Percentiles rank a stretch among this genome's conserved stretches.
phyloP scores from a whole-genome alignment of 2,888 invertebrate species.

The Meliscaeva auricollis region DNA sequence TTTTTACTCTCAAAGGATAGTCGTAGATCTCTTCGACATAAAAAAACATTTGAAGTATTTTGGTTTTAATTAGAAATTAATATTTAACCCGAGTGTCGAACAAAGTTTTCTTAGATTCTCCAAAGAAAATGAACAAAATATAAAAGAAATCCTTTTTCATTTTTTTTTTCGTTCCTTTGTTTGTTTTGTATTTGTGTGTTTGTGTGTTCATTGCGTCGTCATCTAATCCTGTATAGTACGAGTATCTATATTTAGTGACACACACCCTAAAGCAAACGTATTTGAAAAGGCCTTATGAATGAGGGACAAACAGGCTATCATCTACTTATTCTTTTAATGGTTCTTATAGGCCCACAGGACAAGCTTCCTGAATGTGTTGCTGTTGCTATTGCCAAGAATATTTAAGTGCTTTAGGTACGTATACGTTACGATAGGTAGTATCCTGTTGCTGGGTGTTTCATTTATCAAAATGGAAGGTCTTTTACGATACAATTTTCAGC shows the following conservation, averaged over 20 bases:
- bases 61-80: conserved; percentile 70
- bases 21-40: background rate
- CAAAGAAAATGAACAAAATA: background rate
- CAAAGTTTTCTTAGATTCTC: conserved; percentile 4
- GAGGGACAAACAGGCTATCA: conserved; percentile 47
- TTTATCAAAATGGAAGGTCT: conserved; percentile 41
- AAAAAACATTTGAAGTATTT: conserved; percentile 4
- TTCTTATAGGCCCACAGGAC: conserved; percentile 43
- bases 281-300: conserved; percentile 57
- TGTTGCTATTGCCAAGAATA: conserved; percentile 45
- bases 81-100: conserved; percentile 46
- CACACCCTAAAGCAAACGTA: conserved; percentile 47
- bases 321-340: conserved; percentile 55
- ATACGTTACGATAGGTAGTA: background rate
- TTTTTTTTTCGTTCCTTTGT: conserved; percentile 2
- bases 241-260: conserved; percentile 45
- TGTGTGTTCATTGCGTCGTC: background rate
- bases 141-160: background rate
- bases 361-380: conserved; percentile 21
- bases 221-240: conserved; percentile 6
- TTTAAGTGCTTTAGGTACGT: conserved; percentile 52
- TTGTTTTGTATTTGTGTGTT: too few relatives aligned
- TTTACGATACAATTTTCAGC: background rate
- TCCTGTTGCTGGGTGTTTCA: conserved; percentile 40
- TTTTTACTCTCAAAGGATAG: conserved; percentile 2